These are phyloP conservation scores for Rhea americana DNA, from an alignment of 2,113 vertebrate species.

Conservation along the genomic window DNA sequence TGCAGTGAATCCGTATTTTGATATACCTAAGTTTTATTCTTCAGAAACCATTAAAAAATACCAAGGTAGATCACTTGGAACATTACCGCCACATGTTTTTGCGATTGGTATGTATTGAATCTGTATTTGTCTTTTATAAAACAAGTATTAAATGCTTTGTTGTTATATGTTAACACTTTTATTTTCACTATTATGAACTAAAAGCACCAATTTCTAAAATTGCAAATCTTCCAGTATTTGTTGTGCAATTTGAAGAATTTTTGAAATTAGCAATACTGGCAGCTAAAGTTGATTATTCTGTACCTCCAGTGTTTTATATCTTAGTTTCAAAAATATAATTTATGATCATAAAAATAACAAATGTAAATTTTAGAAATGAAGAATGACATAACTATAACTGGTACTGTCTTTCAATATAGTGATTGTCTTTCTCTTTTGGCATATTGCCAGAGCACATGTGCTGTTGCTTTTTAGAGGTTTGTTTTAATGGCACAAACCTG, in stretches of 20 bases:
- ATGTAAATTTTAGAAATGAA: background rate
- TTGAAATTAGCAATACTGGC: background rate
- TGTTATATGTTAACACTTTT: background rate
- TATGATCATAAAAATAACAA: background rate
- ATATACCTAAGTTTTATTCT: slow-evolving; percentile 93
- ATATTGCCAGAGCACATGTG: background rate
- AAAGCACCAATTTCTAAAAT: background rate
- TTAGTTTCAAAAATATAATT: background rate
- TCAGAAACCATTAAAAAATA: slow-evolving; percentile 89
- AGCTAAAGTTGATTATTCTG: background rate
- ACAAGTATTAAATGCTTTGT: background rate
- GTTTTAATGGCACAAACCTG: background rate
- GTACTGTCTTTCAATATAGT: background rate
- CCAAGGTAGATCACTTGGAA: slow-evolving; percentile 91
- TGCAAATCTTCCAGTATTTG: background rate
- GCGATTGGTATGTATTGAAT: slow-evolving; percentile 86
- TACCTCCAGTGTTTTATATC: background rate
- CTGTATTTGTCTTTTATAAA: background rate
- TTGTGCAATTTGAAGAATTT: background rate
- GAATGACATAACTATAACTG: accelerated
- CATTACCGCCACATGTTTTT: slow-evolving; percentile 93
- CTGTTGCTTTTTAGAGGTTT: background rate
- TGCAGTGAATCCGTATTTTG: slow-evolving; percentile 95
- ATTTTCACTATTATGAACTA: background rate
- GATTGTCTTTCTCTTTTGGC: background rate